Percentiles rank a stretch among this genome's conserved stretches.
Evolutionary conservation across 2,113 vertebrate genomes (phyloP).

Genomic region (Passerina amoena): DNA sequence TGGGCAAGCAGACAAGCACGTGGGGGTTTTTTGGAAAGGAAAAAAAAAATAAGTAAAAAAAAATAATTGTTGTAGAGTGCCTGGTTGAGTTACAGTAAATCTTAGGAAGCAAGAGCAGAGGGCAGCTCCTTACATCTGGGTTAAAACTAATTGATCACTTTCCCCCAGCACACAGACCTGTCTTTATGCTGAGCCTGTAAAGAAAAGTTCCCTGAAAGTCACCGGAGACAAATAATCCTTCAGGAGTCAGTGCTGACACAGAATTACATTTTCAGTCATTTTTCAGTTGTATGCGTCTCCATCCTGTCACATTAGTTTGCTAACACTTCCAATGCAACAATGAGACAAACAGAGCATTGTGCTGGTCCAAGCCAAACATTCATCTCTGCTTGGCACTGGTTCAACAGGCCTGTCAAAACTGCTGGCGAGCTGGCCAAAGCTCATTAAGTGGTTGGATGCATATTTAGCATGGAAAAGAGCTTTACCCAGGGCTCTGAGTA

Average conservation of each 20-base stretch:
- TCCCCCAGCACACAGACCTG: slow-evolving; percentile 12
- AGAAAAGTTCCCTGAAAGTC: slow-evolving; percentile 52
- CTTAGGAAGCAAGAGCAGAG: slow-evolving; percentile 22
- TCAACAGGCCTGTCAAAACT: slow-evolving; percentile 71
- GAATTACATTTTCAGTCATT: slow-evolving; percentile 68
- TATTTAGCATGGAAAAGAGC: slow-evolving; percentile 65
- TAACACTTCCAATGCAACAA: slow-evolving; percentile 73
- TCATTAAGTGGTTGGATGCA: slow-evolving; percentile 69
- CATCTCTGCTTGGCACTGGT: slow-evolving; percentile 66
- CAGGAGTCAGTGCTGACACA: slow-evolving; percentile 54
- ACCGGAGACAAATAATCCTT: slow-evolving; percentile 58
- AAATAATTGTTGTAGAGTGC: neutral
- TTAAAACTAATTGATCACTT: slow-evolving; percentile 34
- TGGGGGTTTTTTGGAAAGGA: fast-evolving
- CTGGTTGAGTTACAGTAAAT: slow-evolving; percentile 36
- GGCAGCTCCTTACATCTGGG: slow-evolving; percentile 19
- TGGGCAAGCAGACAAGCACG: neutral
- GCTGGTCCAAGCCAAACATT: slow-evolving; percentile 68
- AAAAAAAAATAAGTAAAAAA: neutral
- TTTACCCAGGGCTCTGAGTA: slow-evolving; percentile 29
- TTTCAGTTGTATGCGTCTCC: slow-evolving; percentile 54
- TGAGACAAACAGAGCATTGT: slow-evolving; percentile 72
- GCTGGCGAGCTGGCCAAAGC: slow-evolving; percentile 63
- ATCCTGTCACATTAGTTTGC: slow-evolving; percentile 71
- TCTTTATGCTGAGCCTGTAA: slow-evolving; percentile 41